A percentile compares a stretch with the other conserved stretches of the same genome.
phyloP scores from a whole-genome alignment of 2,113 vertebrate genomes.

The Heterocephalus glaber region DNA sequence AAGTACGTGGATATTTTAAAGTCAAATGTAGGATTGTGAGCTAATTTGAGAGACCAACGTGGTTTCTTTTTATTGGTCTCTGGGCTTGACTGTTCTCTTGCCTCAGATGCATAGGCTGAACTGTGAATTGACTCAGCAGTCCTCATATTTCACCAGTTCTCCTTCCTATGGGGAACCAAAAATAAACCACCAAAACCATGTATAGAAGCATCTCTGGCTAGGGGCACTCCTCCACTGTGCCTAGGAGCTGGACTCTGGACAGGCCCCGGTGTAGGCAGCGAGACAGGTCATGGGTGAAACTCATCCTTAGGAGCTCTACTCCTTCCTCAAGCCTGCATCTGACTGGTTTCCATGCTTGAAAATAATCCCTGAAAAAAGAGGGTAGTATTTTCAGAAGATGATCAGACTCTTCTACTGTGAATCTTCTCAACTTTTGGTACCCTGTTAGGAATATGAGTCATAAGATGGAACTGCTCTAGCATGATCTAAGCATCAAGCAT shows the following conservation, averaged over 20 bases:
- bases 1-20: not conserved
- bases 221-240: not conserved
- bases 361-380: not conserved
- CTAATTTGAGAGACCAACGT: too few species aligned
- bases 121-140: not conserved
- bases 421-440: not conserved
- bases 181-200: not conserved
- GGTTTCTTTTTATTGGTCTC: not conserved
- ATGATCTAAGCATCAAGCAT: not conserved
- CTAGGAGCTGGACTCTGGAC: fast-evolving
- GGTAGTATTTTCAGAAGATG: not conserved
- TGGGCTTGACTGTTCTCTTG: not conserved
- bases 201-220: not conserved
- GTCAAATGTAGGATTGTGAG: not conserved
- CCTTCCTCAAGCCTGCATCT: not conserved
- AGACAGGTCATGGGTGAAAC: not conserved
- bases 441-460: not conserved
- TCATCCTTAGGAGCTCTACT: not conserved
- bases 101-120: not conserved
- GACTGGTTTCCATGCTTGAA: not conserved
- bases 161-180: not conserved
- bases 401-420: not conserved
- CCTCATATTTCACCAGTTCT: not conserved
- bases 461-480: not conserved
- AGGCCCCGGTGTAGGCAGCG: fast-evolving